Evolutionary conservation across 2,797 vertebrate genomes (phyloP).

Genomic region (Neostethus bicornis): DNA sequence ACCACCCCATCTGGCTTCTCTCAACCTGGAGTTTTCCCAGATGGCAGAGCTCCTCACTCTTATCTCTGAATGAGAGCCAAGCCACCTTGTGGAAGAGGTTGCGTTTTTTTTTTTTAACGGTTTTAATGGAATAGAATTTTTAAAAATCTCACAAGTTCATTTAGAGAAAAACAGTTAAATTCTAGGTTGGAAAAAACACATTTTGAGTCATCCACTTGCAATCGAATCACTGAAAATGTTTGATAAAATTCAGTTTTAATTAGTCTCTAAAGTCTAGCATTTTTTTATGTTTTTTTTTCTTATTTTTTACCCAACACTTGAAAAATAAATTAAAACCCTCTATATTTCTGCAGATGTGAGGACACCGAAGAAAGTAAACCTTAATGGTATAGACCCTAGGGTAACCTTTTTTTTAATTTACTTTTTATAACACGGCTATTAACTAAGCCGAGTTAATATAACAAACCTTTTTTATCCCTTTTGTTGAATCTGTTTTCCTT

Average conservation of each 20-base stretch:
- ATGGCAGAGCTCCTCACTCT: too few relatives aligned
- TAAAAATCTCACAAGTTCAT: not conserved
- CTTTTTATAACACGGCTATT: slow-evolving; percentile 68
- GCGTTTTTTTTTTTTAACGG: too few relatives aligned
- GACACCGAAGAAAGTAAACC: slow-evolving; percentile 87
- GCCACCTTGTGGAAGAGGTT: too few relatives aligned
- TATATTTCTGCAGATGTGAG: slow-evolving; percentile 91
- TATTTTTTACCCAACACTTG: slow-evolving; percentile 53
- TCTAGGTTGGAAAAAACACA: not conserved
- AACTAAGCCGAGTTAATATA: slow-evolving; percentile 72
- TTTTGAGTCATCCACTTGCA: not conserved
- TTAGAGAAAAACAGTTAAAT: not conserved
- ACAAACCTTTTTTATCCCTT: slow-evolving; percentile 52
- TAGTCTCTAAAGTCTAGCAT: slow-evolving; percentile 31
- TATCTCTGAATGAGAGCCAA: too few relatives aligned
- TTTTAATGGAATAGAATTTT: too few relatives aligned
- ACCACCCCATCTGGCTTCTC: too few relatives aligned
- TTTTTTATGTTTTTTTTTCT: slow-evolving; percentile 44
- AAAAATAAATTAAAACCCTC: slow-evolving; percentile 83
- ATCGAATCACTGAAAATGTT: not conserved
- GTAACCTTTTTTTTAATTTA: slow-evolving; percentile 78
- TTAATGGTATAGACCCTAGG: slow-evolving; percentile 87
- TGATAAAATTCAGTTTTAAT: not conserved
- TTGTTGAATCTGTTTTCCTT: slow-evolving; percentile 49
- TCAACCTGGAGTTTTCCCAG: too few relatives aligned